Percentiles rank a stretch among this genome's conserved stretches.
phyloP scores from a whole-genome alignment of 2,113 vertebrate species.

The Lota lota region DNA sequence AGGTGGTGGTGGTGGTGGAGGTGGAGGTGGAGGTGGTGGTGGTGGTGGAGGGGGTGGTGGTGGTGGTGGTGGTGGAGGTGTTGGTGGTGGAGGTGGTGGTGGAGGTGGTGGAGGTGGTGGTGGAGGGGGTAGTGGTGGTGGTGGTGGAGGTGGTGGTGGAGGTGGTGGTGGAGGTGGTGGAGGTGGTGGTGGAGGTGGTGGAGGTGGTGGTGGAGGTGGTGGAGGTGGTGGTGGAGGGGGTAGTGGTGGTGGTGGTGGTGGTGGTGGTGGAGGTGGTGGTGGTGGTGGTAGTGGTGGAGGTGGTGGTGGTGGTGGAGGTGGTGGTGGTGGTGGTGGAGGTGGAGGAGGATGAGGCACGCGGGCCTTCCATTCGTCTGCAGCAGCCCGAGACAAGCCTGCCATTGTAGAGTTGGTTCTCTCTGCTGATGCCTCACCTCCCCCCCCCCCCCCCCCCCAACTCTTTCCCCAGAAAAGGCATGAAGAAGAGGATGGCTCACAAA shows the following conservation, averaged over 20 bases:
- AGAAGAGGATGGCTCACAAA: no score
- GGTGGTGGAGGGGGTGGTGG: background rate
- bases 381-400: slow-evolving; percentile 5
- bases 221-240: background rate
- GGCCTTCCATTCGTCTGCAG: slow-evolving; percentile 25
- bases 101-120: slow-evolving; percentile 2
- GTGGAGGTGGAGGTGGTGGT: background rate
- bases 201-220: background rate
- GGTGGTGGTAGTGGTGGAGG: background rate
- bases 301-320: background rate
- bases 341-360: no score
- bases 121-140: background rate
- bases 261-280: slow-evolving; percentile 12
- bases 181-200: slow-evolving; percentile 9
- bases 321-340: background rate
- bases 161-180: slow-evolving; percentile 1
- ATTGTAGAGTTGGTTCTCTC: slow-evolving; percentile 19
- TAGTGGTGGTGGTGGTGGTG: background rate
- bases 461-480: no score
- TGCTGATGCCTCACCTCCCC: slow-evolving; percentile 12
- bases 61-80: slow-evolving; percentile 3
- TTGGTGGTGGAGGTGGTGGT: no score
- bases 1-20: background rate
- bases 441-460: background rate
- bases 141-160: background rate